A percentile compares a stretch with the other conserved stretches of the same genome.
Conservation (phyloP, 2,113 vertebrate species). For the Calonectris borealis region DNA sequence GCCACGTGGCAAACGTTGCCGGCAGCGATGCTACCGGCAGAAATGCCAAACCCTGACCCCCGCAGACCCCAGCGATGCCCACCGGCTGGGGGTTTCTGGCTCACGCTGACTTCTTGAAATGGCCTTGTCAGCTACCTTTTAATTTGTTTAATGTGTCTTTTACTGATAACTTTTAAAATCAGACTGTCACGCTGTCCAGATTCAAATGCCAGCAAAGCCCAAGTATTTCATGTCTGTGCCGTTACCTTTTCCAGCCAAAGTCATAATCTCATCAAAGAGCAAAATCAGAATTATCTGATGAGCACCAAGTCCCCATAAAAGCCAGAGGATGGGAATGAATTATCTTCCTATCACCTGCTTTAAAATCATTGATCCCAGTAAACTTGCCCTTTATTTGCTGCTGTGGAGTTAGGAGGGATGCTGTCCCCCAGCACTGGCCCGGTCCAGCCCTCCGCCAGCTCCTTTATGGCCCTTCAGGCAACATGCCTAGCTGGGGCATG, state of each 20-base stretch:
- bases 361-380: not conserved
- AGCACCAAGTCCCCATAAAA: not conserved
- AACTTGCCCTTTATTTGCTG: not conserved
- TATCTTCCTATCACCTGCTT: not conserved
- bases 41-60: not conserved
- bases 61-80: rapidly evolving
- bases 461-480: not conserved
- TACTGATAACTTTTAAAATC: not conserved
- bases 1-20: rapidly evolving
- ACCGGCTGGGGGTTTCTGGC: not conserved
- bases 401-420: not conserved
- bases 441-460: not conserved
- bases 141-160: not conserved
- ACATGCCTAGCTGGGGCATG: not conserved
- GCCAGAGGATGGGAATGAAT: not conserved
- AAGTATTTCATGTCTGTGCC: not conserved
- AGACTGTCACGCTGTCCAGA: rapidly evolving
- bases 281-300: not conserved
- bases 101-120: not conserved
- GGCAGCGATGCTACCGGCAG: not conserved
- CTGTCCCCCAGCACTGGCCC: too few species aligned
- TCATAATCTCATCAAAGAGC: not conserved
- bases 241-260: not conserved
- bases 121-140: not conserved
- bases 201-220: not conserved